These are phyloP conservation scores for Laterallus jamaicensis DNA, from an alignment of 2,113 vertebrate species.

Conservation along the genomic window DNA sequence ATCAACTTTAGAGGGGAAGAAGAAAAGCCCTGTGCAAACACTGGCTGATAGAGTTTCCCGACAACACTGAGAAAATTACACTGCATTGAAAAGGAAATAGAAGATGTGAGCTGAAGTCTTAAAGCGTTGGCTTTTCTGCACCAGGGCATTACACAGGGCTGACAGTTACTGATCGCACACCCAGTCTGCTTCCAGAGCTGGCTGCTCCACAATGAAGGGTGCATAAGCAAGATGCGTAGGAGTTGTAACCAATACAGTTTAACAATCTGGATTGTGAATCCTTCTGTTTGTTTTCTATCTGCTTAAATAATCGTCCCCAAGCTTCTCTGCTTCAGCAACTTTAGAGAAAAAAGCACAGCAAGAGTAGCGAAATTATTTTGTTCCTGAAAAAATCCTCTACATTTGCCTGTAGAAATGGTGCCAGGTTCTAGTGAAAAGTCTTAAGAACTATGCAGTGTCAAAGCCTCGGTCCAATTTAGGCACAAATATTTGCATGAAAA, in stretches of 20 bases:
- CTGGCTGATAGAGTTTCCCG: neutral
- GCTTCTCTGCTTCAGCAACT: neutral
- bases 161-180: neutral
- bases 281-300: neutral
- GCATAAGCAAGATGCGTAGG: neutral
- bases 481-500: neutral
- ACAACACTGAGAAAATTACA: neutral
- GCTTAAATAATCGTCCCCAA: neutral
- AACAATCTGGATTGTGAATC: fast-evolving
- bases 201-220: neutral
- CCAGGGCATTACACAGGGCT: neutral
- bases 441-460: neutral
- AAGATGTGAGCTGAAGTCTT: neutral
- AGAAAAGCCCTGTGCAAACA: neutral
- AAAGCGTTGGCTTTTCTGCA: neutral
- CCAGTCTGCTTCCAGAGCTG: neutral
- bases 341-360: neutral
- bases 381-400: fast-evolving
- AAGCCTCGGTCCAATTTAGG: neutral
- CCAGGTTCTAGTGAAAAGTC: neutral
- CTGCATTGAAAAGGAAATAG: neutral
- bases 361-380: neutral
- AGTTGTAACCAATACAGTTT: neutral
- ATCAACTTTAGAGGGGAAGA: neutral
- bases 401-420: neutral